phyloP scores from a whole-genome alignment of 2,888 invertebrate genomes.

The Theretra japonica region DNA sequence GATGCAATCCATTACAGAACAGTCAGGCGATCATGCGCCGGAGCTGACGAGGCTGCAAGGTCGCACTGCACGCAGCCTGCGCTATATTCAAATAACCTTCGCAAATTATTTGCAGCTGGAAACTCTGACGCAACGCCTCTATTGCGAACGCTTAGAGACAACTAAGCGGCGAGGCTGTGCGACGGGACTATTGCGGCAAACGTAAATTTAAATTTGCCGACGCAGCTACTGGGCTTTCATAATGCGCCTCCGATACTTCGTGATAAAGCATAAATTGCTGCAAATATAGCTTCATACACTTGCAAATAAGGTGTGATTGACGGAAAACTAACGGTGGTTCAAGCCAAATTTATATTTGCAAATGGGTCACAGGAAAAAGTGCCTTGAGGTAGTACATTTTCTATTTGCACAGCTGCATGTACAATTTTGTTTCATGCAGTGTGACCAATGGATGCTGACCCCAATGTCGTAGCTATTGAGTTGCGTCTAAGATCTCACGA shows the following conservation, averaged over 20 bases:
- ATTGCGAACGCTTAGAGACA: slow-evolving; percentile 54
- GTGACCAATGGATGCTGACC: slow-evolving; percentile 71
- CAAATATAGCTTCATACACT: slow-evolving; percentile 44
- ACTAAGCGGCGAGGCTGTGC: slow-evolving; percentile 44
- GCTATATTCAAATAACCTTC: slow-evolving; percentile 49
- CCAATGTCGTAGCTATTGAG: slow-evolving; percentile 60
- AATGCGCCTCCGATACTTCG: slow-evolving; percentile 49
- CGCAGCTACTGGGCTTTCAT: slow-evolving; percentile 42
- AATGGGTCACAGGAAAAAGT: slow-evolving; percentile 59
- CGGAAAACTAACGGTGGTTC: slow-evolving; percentile 64
- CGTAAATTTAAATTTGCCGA: slow-evolving; percentile 50
- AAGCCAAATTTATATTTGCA: slow-evolving; percentile 50
- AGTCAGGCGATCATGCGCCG: slow-evolving; percentile 71
- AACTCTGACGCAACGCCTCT: slow-evolving; percentile 48
- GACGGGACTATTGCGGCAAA: slow-evolving; percentile 44
- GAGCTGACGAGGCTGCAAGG: slow-evolving; percentile 73
- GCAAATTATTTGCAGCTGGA: slow-evolving; percentile 37
- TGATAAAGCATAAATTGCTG: slow-evolving; percentile 55
- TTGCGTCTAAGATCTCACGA: slow-evolving; percentile 55
- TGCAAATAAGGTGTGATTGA: slow-evolving; percentile 64
- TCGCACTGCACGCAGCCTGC: slow-evolving; percentile 67
- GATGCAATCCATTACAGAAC: slow-evolving; percentile 71
- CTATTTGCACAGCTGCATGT: slow-evolving; percentile 45
- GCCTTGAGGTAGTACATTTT: slow-evolving; percentile 45
- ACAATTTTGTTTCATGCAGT: slow-evolving; percentile 50